Percentiles rank a stretch among this genome's conserved stretches.
These are phyloP conservation scores for Caenorhabditis japonica DNA, from an alignment of 2,888 invertebrate species.

Conservation along the genomic window DNA sequence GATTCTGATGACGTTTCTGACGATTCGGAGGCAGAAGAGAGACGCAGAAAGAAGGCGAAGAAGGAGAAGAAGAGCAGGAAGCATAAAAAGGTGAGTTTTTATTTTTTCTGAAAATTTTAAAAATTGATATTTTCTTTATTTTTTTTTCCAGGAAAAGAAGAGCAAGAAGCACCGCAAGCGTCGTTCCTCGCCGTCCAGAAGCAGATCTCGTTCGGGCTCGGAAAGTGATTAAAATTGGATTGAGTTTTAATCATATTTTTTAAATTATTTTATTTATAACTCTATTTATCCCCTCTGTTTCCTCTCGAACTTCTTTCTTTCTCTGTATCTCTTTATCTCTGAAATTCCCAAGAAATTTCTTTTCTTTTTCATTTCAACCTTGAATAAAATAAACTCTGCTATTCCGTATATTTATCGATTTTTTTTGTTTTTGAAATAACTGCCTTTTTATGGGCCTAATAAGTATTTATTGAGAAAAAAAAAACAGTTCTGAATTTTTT, in stretches of 20 bases:
- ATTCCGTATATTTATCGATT: neutral
- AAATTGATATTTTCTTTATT: neutral
- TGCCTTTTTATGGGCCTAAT: too few relatives aligned
- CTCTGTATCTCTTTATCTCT: conserved; percentile 1
- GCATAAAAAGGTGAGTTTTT: conserved; percentile 55
- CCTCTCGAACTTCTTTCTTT: neutral
- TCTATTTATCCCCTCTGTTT: neutral
- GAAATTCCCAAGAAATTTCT: too few relatives aligned
- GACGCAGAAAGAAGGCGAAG: conserved; percentile 45
- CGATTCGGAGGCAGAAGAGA: conserved; percentile 51
- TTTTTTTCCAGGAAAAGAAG: conserved; percentile 62
- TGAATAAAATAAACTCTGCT: conserved; percentile 1
- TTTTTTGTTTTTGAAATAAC: too few relatives aligned
- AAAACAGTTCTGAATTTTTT: too few relatives aligned
- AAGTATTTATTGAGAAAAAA: too few relatives aligned
- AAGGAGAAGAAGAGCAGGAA: conserved; percentile 62
- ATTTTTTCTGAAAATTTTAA: neutral
- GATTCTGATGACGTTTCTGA: conserved; percentile 22
- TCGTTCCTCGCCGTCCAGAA: conserved; percentile 40
- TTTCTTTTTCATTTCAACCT: conserved; percentile 4
- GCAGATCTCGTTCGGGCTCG: conserved; percentile 38
- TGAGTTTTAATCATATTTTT: neutral
- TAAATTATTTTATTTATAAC: neutral
- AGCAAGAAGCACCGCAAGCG: conserved; percentile 59
- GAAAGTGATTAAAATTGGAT: conserved; percentile 45